Evolutionary conservation across 2,888 invertebrate genomes (phyloP), one percentile per base, ranked within the genome.

Genomic region (Onthophagus sagittarius): DNA sequence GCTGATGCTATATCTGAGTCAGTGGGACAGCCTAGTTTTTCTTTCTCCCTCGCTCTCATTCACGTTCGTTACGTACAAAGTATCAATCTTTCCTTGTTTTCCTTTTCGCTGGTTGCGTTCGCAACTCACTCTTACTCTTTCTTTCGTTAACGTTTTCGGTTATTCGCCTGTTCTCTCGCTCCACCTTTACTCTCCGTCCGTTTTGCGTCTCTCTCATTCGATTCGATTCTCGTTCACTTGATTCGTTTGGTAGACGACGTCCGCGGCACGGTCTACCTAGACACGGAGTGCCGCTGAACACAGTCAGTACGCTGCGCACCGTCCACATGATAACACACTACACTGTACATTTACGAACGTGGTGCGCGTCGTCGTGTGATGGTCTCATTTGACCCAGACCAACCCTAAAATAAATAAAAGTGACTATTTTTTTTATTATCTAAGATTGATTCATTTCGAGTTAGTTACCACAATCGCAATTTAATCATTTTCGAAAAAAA

Each of bases 1-100:
- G 31, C 31, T 31, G 33, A 71, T 63, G 79, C 79, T 80, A 80
- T 64, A 89, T 89, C 88, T 90, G 89, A 89, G 89, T 89, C 89
- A 89, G 89, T 89, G 88, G 89, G 89, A 86, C 86, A 88, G 86
- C 23, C 39, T 11, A 53, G 39, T 11, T 53, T 11, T 53, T 53
- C 39, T 7, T 53, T 53, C 39, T 53, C 23, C 7, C 23, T 63
- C 63, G 63, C 63, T n/a, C 65, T 31, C 11, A 67, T 23, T 23
- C 5, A 9, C 31, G 7, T 67, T 67, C 67, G 5, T 31, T 5
- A 15, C 23, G 6, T 67, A n/a, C 15, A 67, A 13, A 15, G n/a
- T 2, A 62, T 13, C 13, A 62, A 62, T 62, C 13, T 62, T 62
- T 62, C 62, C 13, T 62, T 62, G n/a, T n/a, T 62, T 62, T 62